These are phyloP conservation scores for Mesoligia furuncula DNA, from an alignment of 2,888 invertebrate genomes.

Conservation along the genomic window DNA sequence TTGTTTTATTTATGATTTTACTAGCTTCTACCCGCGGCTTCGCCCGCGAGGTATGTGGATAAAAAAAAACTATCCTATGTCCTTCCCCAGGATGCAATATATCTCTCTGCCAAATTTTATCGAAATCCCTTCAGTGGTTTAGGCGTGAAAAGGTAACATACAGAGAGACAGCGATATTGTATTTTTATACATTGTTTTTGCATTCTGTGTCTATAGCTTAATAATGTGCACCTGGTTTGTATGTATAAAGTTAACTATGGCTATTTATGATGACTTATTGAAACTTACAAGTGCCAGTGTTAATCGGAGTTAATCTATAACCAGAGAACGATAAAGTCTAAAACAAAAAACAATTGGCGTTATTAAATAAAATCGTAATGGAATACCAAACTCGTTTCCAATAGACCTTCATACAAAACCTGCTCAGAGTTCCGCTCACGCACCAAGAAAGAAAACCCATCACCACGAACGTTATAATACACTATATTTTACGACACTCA, in stretches of 20 bases:
- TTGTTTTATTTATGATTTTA: too few species aligned
- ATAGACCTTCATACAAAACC: constrained; percentile 26
- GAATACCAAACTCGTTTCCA: constrained; percentile 43
- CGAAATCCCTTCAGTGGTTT: too few species aligned
- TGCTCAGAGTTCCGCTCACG: constrained; percentile 34
- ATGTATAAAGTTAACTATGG: not conserved
- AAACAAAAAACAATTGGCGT: constrained; percentile 38
- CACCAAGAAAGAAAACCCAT: constrained; percentile 26
- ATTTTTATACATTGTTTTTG: not conserved
- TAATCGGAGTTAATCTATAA: not conserved
- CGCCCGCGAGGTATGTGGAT: too few species aligned
- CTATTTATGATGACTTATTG: not conserved
- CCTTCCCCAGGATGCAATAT: too few species aligned
- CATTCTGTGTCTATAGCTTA: not conserved
- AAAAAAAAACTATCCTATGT: too few species aligned
- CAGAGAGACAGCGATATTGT: too few species aligned
- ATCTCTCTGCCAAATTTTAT: too few species aligned
- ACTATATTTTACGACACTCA: constrained; percentile 48
- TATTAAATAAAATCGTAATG: constrained; percentile 50
- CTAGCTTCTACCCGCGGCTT: too few species aligned
- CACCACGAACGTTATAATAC: constrained; percentile 26
- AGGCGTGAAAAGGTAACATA: too few species aligned
- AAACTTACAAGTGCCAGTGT: not conserved
- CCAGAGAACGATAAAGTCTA: not conserved
- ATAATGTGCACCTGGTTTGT: not conserved